Percentiles rank a stretch among this genome's conserved stretches.
phyloP scores from a whole-genome alignment of 2,888 invertebrate genomes.

The Panopea generosa region DNA sequence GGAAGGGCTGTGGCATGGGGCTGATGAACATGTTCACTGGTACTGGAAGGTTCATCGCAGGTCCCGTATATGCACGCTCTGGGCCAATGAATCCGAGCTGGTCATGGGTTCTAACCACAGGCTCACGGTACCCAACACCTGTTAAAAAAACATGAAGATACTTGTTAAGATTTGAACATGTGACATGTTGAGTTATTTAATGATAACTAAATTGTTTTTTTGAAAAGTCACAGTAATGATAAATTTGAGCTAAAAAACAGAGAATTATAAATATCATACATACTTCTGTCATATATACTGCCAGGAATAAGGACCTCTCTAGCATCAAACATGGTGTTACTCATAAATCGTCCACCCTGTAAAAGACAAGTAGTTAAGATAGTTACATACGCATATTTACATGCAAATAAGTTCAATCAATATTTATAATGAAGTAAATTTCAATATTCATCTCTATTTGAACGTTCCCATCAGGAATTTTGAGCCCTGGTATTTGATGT shows the following conservation, averaged over 20 bases:
- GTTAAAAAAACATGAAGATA: conserved; percentile 13
- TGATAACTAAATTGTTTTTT: no score
- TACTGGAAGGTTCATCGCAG: conserved; percentile 92
- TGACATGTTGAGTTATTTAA: no score
- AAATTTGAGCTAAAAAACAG: no score
- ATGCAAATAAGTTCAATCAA: no score
- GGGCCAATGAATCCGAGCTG: conserved; percentile 97
- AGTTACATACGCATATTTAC: no score
- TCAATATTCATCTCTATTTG: no score
- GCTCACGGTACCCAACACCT: conserved; percentile 78
- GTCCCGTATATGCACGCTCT: conserved; percentile 87
- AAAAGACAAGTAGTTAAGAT: conserved; percentile 17
- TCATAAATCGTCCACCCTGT: conserved; percentile 94
- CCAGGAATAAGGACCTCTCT: conserved; percentile 97
- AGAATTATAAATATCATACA: conserved; percentile 49
- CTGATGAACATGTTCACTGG: conserved; percentile 98
- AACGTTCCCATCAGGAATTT: no score
- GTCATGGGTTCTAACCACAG: conserved; percentile 89
- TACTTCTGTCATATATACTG: conserved; percentile 92
- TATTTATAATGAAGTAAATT: no score
- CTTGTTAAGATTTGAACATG: neutral
- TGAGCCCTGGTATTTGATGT: no score
- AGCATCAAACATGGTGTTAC: conserved; percentile 98
- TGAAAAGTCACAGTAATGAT: no score
- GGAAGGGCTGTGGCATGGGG: conserved; percentile 88